Base-by-base conservation (phyloP, 2,888 invertebrate species). In the Physocephala rufipes region DNA sequence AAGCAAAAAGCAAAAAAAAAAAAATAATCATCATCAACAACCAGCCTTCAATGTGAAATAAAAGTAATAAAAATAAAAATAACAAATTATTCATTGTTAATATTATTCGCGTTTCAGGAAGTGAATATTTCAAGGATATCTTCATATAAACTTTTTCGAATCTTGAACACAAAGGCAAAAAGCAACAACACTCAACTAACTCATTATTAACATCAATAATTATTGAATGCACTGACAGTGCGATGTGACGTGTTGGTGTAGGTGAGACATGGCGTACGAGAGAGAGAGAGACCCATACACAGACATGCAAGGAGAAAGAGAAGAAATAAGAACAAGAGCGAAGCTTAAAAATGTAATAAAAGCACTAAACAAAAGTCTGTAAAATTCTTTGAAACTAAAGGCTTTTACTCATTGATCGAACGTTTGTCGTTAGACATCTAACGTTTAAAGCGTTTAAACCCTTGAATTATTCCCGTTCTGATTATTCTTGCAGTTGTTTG, bases 71-170 rank as follows among this genome's bases (percentile, higher is more conserved):
- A 19, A 59, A 59, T 19, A 63, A n/a, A 68, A 36, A 67, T 58
- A 68, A 61, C 58, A 67, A 47, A 43, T 51, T 68, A 68, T 62
- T 68, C 68, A 68, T 68, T 68, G 68, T 51, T 71, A 74, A 72
- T 73, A 81, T 81, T 81, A 82, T 82, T 82, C 82, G 83, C 83
- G 83, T 83, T 82, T 82, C 82, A 83, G 83, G 83, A 83, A 83
- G 83, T 83, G 79, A 82, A 82, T 79, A 79, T 83, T 82, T 83
- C 83, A 83, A 83, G 83, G 83, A 83, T 83, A 68, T 68, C 68
- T 51, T 68, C 68, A 62, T 68, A 61, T 59, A 68, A 68, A 68
- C 68, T 68, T 68, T 53, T 66, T 68, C 28, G 68, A 68, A 62
- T 68, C 68, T 68, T 68, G 68, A 68, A 68, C 62, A 68, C 68